Evolutionary conservation across 2,113 vertebrate species (phyloP).

Genomic region (Engystomops pustulosus): DNA sequence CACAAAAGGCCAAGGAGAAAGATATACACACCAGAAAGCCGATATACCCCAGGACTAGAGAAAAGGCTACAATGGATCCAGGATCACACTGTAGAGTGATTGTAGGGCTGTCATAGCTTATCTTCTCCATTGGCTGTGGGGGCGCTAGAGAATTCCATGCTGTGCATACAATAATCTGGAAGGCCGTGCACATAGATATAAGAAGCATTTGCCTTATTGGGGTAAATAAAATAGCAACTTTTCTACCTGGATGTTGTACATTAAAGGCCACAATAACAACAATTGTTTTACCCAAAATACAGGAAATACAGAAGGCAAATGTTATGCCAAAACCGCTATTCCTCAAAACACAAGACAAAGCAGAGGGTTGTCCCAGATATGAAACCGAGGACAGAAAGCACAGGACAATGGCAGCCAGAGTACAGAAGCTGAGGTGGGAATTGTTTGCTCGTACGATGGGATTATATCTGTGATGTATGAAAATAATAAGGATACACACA

Average conservation of each 20-base stretch:
- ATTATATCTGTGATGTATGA: conserved; percentile 33
- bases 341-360: conserved; percentile 36
- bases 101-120: conserved; percentile 56
- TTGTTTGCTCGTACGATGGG: conserved; percentile 51
- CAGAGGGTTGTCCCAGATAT: conserved; percentile 15
- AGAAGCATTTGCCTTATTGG: conserved; percentile 5
- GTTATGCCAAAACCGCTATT: conserved; percentile 35
- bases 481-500: conserved; percentile 1
- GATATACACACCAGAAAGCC: conserved; percentile 64
- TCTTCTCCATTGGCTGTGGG: conserved; percentile 62
- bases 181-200: conserved; percentile 50
- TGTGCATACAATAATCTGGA: conserved; percentile 62
- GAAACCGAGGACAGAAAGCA: conserved; percentile 41
- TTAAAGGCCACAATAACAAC: conserved; percentile 42
- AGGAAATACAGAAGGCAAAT: conserved; percentile 45
- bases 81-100: conserved; percentile 67
- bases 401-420: conserved; percentile 17
- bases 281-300: conserved; percentile 51
- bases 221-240: conserved; percentile 9
- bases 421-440: conserved; percentile 46
- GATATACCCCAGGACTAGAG: conserved; percentile 66
- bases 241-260: conserved; percentile 36
- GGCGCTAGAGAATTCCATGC: conserved; percentile 64
- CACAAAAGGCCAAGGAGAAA: conserved; percentile 66
- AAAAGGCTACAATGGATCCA: conserved; percentile 65